These are phyloP conservation scores for Solea senegalensis DNA, from an alignment of 2,113 vertebrate genomes.

Conservation along the genomic window DNA sequence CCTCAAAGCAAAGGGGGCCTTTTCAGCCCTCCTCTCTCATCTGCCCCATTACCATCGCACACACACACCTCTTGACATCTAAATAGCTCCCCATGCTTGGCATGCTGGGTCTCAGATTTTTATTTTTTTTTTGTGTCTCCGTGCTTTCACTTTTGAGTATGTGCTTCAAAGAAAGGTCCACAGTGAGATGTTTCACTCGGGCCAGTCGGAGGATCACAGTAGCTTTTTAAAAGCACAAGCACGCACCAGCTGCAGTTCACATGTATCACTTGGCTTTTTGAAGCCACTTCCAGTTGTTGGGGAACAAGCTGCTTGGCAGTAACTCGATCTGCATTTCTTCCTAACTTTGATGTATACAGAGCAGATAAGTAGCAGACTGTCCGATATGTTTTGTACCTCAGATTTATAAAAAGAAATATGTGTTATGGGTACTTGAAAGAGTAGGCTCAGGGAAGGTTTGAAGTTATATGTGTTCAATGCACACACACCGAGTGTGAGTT, in stretches of 20 bases:
- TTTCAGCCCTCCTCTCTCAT: constrained; percentile 71
- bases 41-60: constrained; percentile 76
- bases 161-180: constrained; percentile 8
- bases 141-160: constrained; percentile 55
- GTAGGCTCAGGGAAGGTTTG: not conserved
- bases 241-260: constrained; percentile 52
- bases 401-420: constrained; percentile 1
- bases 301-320: constrained; percentile 23
- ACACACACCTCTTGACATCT: constrained; percentile 76
- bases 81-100: constrained; percentile 68
- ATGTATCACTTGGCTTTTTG: constrained; percentile 37
- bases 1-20: constrained; percentile 71
- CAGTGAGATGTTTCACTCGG: constrained; percentile 4
- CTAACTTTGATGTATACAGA: constrained; percentile 8
- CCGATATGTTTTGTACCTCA: constrained; percentile 3
- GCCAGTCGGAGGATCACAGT: constrained; percentile 1
- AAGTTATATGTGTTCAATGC: not conserved
- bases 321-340: constrained; percentile 33
- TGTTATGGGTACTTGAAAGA: not conserved
- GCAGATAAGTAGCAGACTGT: constrained; percentile 18
- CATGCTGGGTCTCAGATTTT: constrained; percentile 42
- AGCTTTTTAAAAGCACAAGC: constrained; percentile 24
- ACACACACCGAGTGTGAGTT: not conserved
- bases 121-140: constrained; percentile 9
- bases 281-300: constrained; percentile 41